Conservation (phyloP, 2,113 vertebrate genomes). For the Trochalopteron elliotii region DNA sequence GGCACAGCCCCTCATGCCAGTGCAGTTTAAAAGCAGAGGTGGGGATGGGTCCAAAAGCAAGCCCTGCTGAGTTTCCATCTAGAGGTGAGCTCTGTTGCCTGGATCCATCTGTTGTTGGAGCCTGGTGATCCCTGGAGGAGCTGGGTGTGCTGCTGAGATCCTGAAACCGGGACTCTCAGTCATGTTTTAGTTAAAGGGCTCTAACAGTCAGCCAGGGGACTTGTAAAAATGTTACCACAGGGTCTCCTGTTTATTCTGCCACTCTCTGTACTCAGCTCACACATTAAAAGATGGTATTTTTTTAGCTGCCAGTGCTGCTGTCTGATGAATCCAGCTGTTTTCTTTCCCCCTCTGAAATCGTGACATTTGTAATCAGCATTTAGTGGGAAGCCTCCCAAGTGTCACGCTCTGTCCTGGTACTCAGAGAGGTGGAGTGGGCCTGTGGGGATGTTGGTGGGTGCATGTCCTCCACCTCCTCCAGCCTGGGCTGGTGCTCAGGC, state of each 20-base stretch:
- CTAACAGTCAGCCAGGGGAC: conserved; percentile 31
- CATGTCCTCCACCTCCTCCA: background rate
- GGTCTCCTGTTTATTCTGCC: conserved; percentile 22
- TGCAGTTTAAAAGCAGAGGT: background rate
- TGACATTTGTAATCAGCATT: conserved; percentile 1
- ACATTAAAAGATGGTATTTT: conserved; percentile 49
- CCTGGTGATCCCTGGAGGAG: background rate
- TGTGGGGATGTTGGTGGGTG: background rate
- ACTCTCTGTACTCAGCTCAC: background rate
- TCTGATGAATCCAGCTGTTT: conserved; percentile 44
- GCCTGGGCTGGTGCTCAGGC: background rate
- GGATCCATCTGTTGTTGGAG: background rate
- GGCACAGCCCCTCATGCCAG: background rate
- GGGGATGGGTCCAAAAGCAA: background rate
- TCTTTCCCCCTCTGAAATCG: conserved; percentile 27
- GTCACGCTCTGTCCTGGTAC: background rate
- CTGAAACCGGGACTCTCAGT: background rate
- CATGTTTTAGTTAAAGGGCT: conserved; percentile 51
- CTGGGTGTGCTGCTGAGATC: background rate
- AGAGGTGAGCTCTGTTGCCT: background rate
- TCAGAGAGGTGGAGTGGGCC: background rate
- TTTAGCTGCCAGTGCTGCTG: conserved; percentile 32
- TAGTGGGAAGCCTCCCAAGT: background rate
- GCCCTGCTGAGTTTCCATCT: background rate
- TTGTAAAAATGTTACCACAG: conserved; percentile 49